Evolutionary conservation across 1,140 invertebrate genomes (phyloP).

Genomic region (Melipona quadrifasciata): DNA sequence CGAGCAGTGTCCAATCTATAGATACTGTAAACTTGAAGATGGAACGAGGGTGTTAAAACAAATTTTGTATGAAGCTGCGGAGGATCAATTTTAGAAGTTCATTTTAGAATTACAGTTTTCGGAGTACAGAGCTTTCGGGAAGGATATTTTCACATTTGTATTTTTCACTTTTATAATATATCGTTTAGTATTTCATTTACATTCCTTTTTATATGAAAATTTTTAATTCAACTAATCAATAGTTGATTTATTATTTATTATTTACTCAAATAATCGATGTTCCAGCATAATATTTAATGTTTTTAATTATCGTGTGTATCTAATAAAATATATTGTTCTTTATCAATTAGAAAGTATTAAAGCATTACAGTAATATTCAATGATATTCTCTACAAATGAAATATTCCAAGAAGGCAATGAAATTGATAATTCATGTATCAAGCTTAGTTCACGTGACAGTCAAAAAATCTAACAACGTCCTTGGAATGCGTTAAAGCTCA

Average conservation of each 20-base stretch:
- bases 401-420: not conserved
- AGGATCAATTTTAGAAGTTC: not conserved
- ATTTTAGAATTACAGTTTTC: not conserved
- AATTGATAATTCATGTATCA: not conserved
- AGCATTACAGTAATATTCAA: not conserved
- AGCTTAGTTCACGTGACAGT: not conserved
- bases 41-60: constrained; percentile 64
- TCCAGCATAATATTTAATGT: not conserved
- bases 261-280: not conserved
- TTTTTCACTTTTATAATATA: not conserved
- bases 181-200: not conserved
- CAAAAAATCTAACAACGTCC: not conserved
- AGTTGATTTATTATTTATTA: not conserved
- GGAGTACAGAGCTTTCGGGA: accelerated
- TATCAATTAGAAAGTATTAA: not conserved
- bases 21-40: constrained; percentile 65
- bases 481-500: not conserved
- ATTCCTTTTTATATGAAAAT: not conserved
- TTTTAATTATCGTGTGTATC: not conserved
- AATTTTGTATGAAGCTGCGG: constrained; percentile 12
- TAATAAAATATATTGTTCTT: not conserved
- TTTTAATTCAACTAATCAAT: not conserved
- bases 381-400: not conserved
- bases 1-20: constrained; percentile 45
- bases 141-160: not conserved